Percentiles rank a stretch among this genome's conserved stretches.
Evolutionary conservation across 1,140 invertebrate species (phyloP).

Genomic region (Cheumatopsyche charites): DNA sequence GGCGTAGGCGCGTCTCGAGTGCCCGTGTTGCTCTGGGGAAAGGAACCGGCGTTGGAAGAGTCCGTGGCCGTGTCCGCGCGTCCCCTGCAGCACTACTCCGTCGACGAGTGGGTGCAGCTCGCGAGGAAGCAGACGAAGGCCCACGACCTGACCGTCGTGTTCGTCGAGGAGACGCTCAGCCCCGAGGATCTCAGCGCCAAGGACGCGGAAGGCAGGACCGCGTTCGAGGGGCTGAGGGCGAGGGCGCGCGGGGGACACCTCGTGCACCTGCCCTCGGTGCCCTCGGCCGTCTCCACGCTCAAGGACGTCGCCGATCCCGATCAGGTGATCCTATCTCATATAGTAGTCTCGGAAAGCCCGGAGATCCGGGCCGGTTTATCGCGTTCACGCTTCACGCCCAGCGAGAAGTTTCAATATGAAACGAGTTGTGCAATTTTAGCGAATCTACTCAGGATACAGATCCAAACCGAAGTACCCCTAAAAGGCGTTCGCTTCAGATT

Average conservation of each 20-base stretch:
- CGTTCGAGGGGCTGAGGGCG: constrained; percentile 53
- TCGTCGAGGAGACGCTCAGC: constrained; percentile 57
- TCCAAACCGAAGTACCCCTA: too few relatives aligned
- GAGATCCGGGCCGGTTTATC: too few relatives aligned
- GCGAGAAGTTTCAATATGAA: too few relatives aligned
- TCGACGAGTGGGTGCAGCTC: constrained; percentile 51
- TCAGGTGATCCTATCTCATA: too few relatives aligned
- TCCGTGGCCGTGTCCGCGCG: constrained; percentile 51
- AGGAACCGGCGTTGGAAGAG: constrained; percentile 48
- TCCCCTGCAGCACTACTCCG: constrained; percentile 49
- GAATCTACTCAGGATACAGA: too few relatives aligned
- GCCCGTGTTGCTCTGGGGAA: constrained; percentile 58
- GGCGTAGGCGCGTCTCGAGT: constrained; percentile 36
- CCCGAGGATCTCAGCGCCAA: constrained; percentile 59
- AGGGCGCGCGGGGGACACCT: constrained; percentile 52
- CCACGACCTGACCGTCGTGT: constrained; percentile 54
- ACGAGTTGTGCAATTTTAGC: too few relatives aligned
- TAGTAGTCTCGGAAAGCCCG: too few relatives aligned
- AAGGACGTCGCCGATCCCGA: constrained; percentile 53
- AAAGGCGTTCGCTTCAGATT: too few relatives aligned
- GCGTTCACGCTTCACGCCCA: too few relatives aligned
- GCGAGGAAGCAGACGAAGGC: constrained; percentile 51
- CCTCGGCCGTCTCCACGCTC: constrained; percentile 51
- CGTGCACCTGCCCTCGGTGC: constrained; percentile 51
- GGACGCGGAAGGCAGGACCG: constrained; percentile 52